Base-by-base conservation (phyloP, 2,113 vertebrate genomes). In the Nanger granti region DNA sequence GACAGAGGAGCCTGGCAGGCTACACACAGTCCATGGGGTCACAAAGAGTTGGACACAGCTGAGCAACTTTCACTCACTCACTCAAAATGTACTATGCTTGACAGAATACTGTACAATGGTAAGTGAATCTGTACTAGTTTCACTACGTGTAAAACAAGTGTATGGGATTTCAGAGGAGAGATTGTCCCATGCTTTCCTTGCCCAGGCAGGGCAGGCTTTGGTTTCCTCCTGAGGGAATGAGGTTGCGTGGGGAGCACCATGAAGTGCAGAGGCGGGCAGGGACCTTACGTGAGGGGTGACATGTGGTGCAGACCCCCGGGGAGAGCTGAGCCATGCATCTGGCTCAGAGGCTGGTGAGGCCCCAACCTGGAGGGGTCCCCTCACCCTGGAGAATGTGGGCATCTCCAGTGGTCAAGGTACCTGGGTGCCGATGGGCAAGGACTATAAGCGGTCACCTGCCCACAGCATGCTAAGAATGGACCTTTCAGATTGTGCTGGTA, bases 261-360 rank as follows among this genome's bases (percentile, higher is more conserved):
- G 24, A 55, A 15, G 44, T 20, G 0, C 14, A 83, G 41, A 76
- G 31, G 28, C 41, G 1, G 60, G 7, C 13, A 60, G 64, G 47
- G 18, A 12, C 24, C 37, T 31, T 1, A 8, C 18, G 4, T 41
- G 14, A 83, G 31, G 3, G 1, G 1, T 22, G 14, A 34, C 47
- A 20, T 2, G 4, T 62, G 47, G 5, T 52, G 6, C 10, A 52
- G 62, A 62, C 47, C 24, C n/a, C 5, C 0, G 41, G 47, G 14
- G 47, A 55, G 37, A 87, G 28, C 17, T 37, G 34, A 69, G n/a
- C 28, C 8, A 0, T 2, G 8, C 3, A 0, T 26, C 52, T 64
- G 34, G 31, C 12, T 7, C 8, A 7, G 26, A 47, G 37, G 22
- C 34, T n/a, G 52, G 5, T 15, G 37, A 82, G 69, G 31, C 49